A percentile compares a stretch with the other conserved stretches of the same genome.
Conservation (phyloP, 2,797 vertebrate genomes). For the Carduelis carduelis region DNA sequence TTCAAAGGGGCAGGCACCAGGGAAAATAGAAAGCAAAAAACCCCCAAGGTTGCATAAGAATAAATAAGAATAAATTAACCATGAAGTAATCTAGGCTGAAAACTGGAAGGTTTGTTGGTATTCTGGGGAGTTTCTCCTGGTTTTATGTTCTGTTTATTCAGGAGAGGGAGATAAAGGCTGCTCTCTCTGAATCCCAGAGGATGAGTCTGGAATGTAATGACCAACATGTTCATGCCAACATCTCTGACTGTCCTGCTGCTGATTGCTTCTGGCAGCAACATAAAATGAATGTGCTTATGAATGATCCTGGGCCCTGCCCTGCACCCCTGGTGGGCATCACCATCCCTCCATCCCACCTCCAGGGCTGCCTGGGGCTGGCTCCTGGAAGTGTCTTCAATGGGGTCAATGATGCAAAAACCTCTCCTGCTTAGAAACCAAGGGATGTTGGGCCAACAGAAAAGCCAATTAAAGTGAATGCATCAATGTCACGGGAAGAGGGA, state of each 20-base stretch:
- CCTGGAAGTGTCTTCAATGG: neutral
- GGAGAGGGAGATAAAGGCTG: neutral
- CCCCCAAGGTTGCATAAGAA: constrained; percentile 39
- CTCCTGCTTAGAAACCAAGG: neutral
- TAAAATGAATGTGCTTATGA: neutral
- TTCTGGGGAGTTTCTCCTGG: neutral
- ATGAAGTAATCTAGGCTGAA: constrained; percentile 29
- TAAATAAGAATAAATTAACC: constrained; percentile 60
- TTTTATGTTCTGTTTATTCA: neutral
- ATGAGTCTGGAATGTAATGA: neutral
- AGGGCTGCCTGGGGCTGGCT: neutral
- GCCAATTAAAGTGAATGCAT: neutral
- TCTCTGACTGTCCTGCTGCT: neutral
- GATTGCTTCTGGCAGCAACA: neutral
- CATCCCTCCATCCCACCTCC: neutral
- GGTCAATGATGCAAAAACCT: neutral
- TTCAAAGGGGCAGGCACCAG: constrained; percentile 56
- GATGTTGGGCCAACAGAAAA: neutral
- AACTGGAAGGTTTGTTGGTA: constrained; percentile 1
- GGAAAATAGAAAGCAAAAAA: constrained; percentile 34
- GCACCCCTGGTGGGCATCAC: neutral
- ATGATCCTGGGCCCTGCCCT: accelerated
- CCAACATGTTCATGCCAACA: neutral
- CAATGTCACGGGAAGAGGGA: neutral
- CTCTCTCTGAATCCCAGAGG: neutral